Evolutionary conservation across 2,888 invertebrate genomes (phyloP).

Genomic region (Physocephala rufipes): DNA sequence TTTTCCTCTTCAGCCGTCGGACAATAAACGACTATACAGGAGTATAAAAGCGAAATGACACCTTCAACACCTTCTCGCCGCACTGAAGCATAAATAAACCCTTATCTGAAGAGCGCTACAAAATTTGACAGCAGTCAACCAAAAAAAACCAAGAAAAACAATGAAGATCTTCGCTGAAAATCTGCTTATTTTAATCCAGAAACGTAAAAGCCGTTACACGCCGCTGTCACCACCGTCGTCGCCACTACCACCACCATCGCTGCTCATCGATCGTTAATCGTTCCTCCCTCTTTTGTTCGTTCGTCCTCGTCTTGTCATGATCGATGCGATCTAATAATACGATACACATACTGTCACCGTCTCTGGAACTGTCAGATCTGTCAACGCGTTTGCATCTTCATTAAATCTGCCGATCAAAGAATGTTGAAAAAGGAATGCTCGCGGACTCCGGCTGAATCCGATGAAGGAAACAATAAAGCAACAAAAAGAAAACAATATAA

Average conservation of each 20-base stretch:
- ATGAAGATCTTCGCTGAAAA: constrained; percentile 8
- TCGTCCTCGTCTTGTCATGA: not conserved
- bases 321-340: constrained; percentile 25
- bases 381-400: constrained; percentile 36
- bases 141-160: not conserved
- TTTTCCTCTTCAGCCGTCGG: not conserved
- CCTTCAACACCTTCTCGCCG: constrained; percentile 56
- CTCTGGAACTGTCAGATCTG: constrained; percentile 37
- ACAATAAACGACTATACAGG: not conserved
- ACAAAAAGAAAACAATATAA: not conserved
- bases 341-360: constrained; percentile 37
- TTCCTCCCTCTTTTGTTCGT: not conserved
- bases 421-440: not conserved
- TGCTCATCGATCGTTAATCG: no score
- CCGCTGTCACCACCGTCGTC: not conserved
- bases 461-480: constrained; percentile 5
- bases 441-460: not conserved
- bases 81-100: constrained; percentile 34
- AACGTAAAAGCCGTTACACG: no score
- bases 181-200: constrained; percentile 24
- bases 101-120: constrained; percentile 4
- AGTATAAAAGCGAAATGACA: constrained; percentile 47
- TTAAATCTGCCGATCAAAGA: constrained; percentile 12
- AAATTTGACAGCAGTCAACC: constrained; percentile 17
- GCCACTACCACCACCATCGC: not conserved